These are phyloP conservation scores for Oncorhynchus kisutch DNA, from an alignment of 2,113 vertebrate species.

Conservation along the genomic window DNA sequence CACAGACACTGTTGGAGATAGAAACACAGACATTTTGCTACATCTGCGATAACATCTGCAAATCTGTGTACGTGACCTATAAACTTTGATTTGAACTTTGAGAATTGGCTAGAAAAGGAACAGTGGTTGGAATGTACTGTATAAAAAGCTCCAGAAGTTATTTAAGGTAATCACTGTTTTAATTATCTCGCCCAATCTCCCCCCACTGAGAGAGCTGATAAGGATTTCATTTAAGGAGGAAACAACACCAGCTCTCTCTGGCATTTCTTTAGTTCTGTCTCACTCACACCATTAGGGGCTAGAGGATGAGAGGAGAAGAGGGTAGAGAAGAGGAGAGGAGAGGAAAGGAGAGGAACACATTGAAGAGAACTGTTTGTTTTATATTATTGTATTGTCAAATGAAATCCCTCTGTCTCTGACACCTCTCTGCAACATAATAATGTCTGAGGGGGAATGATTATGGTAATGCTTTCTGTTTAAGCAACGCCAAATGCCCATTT, in stretches of 20 bases:
- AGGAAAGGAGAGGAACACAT: conserved; percentile 12
- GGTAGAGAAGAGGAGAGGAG: neutral
- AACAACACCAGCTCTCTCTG: conserved; percentile 27
- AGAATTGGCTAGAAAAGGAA: conserved; percentile 39
- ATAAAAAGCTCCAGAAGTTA: neutral
- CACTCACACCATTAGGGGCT: conserved; percentile 23
- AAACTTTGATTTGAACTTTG: neutral
- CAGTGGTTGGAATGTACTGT: neutral
- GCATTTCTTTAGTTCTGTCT: conserved; percentile 29
- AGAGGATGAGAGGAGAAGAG: conserved; percentile 24
- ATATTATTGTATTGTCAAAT: conserved; percentile 25
- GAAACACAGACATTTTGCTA: too few species aligned
- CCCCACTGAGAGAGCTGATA: neutral
- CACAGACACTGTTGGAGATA: too few species aligned
- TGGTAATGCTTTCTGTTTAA: conserved; percentile 42
- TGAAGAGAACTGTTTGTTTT: too few species aligned
- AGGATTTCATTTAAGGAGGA: conserved; percentile 14
- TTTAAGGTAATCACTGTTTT: conserved; percentile 2
- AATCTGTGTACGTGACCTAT: too few species aligned
- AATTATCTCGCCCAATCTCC: neutral
- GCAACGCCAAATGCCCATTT: conserved; percentile 46
- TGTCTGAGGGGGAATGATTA: conserved; percentile 40
- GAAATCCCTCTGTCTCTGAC: conserved; percentile 35
- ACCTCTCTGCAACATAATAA: conserved; percentile 32
- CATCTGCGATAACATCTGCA: too few species aligned